phyloP scores from a whole-genome alignment of 2,888 invertebrate genomes.

The Ceriagrion tenellum region DNA sequence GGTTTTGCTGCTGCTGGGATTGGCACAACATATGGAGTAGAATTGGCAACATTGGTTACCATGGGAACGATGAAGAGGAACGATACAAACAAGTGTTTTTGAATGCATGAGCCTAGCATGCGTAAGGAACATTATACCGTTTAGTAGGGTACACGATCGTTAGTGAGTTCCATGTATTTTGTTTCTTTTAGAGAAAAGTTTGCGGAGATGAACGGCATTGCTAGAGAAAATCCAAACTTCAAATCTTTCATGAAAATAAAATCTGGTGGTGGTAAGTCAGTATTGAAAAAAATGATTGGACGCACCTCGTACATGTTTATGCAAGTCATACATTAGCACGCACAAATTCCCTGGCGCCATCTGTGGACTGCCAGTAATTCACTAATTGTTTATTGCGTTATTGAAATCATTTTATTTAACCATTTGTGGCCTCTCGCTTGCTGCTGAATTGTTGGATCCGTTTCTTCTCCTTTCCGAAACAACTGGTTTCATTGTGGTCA shows the following conservation, averaged over 20 bases:
- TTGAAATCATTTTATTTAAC: too few relatives aligned
- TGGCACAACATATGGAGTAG: background rate
- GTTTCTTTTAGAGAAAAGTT: background rate
- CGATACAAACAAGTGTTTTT: background rate
- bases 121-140: too few relatives aligned
- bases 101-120: background rate
- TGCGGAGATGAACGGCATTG: slow-evolving; percentile 49
- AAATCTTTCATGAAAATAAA: background rate
- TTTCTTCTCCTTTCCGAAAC: too few relatives aligned
- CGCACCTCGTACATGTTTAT: too few relatives aligned
- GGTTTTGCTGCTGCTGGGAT: background rate
- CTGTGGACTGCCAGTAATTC: too few relatives aligned
- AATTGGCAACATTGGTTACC: background rate
- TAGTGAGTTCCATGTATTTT: background rate
- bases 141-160: too few relatives aligned
- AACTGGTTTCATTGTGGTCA: too few relatives aligned
- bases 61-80: background rate
- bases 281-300: background rate
- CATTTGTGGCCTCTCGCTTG: too few relatives aligned
- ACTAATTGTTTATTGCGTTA: too few relatives aligned
- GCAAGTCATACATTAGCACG: too few relatives aligned
- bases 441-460: too few relatives aligned
- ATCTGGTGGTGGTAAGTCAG: background rate
- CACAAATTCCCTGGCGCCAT: too few relatives aligned
- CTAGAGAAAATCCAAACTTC: slow-evolving; percentile 14